phyloP scores from a whole-genome alignment of 92 coral and sea anemone genomes.

The Diadumene lineata region DNA sequence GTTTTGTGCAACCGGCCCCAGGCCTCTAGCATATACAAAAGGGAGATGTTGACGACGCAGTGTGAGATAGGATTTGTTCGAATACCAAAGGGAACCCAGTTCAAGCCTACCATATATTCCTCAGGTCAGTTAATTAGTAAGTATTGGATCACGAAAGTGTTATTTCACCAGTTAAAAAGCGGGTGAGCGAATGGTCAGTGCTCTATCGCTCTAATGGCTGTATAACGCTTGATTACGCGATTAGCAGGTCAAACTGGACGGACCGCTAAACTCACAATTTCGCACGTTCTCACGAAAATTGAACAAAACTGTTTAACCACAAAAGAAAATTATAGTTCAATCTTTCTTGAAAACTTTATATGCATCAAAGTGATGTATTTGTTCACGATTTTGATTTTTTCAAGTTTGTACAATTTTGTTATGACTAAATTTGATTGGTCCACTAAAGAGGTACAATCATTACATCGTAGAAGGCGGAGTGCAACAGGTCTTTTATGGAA shows the following conservation, averaged over 20 bases:
- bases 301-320: neutral
- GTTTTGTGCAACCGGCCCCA: no score
- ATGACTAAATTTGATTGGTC: neutral
- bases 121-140: conserved; percentile 11
- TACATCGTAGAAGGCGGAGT: conserved; percentile 19
- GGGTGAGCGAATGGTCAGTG: conserved; percentile 12
- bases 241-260: conserved; percentile 18
- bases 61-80: no score
- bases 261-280: conserved; percentile 5
- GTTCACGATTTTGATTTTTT: neutral
- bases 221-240: neutral
- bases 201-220: conserved; percentile 27
- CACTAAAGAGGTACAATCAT: no score
- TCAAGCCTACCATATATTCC: neutral
- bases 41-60: no score
- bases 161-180: conserved; percentile 10
- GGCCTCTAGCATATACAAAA: no score
- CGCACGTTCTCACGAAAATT: neutral
- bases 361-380: neutral
- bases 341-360: no score
- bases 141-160: conserved; percentile 2
- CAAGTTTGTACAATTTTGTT: conserved; percentile 1
- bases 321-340: no score
- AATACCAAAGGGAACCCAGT: neutral
- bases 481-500: neutral